Percentiles rank a stretch among this genome's conserved stretches.
These are phyloP conservation scores for Macrosteles quadrilineatus DNA, from an alignment of 1,140 invertebrate genomes.

Conservation along the genomic window DNA sequence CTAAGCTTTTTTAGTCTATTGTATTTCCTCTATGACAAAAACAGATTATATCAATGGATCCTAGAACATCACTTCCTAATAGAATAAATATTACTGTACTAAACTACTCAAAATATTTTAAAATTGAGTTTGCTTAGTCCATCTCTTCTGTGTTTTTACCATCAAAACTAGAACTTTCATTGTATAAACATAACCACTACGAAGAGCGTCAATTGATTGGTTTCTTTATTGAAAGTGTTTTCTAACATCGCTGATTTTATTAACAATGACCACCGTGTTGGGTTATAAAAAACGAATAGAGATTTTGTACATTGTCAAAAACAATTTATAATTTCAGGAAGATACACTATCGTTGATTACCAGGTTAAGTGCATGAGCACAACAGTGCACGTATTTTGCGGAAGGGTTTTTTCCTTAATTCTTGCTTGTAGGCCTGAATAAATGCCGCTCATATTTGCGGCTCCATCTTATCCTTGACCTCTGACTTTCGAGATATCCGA, in stretches of 20 bases:
- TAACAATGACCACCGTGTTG: neutral
- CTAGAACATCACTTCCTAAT: neutral
- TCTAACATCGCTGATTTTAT: neutral
- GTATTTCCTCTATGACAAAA: no score
- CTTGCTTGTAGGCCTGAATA: neutral
- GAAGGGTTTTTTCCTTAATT: neutral
- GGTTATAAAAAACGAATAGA: neutral
- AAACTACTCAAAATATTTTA: constrained; percentile 1
- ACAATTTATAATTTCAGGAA: neutral
- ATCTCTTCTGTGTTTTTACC: neutral
- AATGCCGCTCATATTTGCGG: neutral
- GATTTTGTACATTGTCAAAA: neutral
- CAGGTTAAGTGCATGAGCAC: neutral
- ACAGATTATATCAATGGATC: neutral
- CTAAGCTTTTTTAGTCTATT: no score
- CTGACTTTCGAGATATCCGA: neutral
- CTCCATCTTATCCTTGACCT: neutral
- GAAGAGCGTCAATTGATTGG: neutral
- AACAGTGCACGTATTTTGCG: neutral
- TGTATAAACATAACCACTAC: neutral
- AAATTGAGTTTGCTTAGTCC: neutral
- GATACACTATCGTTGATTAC: neutral
- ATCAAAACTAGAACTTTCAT: neutral
- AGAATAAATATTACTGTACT: neutral
- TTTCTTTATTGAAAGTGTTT: neutral